Evolutionary conservation across 2,797 vertebrate genomes (phyloP).

Genomic region (Halcyon leucocephala): DNA sequence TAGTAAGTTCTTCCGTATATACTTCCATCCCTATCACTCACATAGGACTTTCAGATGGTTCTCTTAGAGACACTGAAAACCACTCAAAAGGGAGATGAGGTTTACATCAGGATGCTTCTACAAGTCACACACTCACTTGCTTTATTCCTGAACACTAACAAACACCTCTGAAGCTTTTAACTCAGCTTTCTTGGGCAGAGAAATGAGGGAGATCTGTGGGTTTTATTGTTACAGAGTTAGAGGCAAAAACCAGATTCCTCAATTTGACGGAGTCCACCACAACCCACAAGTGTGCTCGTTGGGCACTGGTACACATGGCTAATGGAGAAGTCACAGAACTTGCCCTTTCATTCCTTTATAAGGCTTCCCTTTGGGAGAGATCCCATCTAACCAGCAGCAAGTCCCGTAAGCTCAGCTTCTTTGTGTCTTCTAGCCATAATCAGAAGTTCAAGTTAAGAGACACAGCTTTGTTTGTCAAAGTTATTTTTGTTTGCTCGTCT

Average conservation of each 20-base stretch:
- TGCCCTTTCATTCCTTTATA: background rate
- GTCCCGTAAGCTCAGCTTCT: background rate
- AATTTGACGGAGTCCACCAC: background rate
- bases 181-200: background rate
- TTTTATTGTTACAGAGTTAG: background rate
- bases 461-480: background rate
- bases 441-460: background rate
- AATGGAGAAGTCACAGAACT: background rate
- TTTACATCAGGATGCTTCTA: background rate
- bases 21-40: background rate
- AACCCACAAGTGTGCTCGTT: background rate
- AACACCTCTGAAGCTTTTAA: background rate
- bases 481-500: constrained; percentile 1
- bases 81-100: background rate
- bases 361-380: background rate
- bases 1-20: background rate
- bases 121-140: background rate
- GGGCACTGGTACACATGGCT: background rate
- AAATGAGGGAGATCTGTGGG: background rate
- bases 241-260: background rate
- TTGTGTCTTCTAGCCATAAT: background rate
- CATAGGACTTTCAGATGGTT: background rate
- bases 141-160: background rate
- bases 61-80: background rate
- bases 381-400: background rate